Percentiles rank a stretch among this genome's conserved stretches.
Conservation (phyloP, 2,888 invertebrate species). For the Drosophila engyochracea region DNA sequence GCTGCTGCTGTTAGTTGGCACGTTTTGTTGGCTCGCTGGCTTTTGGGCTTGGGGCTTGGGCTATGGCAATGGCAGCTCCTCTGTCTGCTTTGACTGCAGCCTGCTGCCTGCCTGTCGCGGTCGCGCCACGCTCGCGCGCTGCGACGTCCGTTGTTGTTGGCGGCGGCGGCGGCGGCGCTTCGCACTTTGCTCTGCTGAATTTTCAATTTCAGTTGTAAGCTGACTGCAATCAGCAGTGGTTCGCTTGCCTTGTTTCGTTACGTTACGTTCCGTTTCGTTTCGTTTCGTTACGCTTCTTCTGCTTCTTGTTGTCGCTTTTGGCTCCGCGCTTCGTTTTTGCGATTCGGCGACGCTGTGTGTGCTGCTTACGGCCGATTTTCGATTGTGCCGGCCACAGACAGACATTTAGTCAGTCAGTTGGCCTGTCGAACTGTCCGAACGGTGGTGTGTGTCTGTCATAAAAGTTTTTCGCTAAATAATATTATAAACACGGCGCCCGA, state of each 20-base stretch:
- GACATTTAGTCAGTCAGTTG: constrained; percentile 6
- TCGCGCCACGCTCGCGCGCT: constrained; percentile 63
- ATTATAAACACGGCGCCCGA: constrained; percentile 32
- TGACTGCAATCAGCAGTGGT: constrained; percentile 85
- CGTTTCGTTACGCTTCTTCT: constrained; percentile 12
- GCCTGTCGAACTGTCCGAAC: constrained; percentile 30
- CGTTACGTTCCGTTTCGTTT: constrained; percentile 44
- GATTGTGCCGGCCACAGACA: constrained; percentile 17
- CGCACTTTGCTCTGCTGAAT: constrained; percentile 84
- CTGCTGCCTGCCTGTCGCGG: constrained; percentile 64
- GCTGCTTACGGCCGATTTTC: constrained; percentile 42
- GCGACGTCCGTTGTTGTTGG: constrained; percentile 37
- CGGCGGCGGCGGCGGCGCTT: constrained; percentile 72
- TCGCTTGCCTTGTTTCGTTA: constrained; percentile 76
- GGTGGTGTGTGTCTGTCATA: constrained; percentile 35
- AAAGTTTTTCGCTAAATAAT: constrained; percentile 43
- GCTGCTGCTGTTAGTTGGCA: constrained; percentile 69
- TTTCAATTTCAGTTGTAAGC: constrained; percentile 85
- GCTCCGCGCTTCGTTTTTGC: constrained; percentile 7
- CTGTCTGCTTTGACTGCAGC: constrained; percentile 61
- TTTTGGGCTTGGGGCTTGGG: constrained; percentile 71
- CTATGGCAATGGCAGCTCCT: constrained; percentile 44
- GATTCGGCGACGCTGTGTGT: constrained; percentile 32
- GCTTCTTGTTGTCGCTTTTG: background rate
- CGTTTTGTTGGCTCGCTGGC: constrained; percentile 76